Conservation (phyloP, 2,888 invertebrate species). For the Agrenia bidenticulata region DNA sequence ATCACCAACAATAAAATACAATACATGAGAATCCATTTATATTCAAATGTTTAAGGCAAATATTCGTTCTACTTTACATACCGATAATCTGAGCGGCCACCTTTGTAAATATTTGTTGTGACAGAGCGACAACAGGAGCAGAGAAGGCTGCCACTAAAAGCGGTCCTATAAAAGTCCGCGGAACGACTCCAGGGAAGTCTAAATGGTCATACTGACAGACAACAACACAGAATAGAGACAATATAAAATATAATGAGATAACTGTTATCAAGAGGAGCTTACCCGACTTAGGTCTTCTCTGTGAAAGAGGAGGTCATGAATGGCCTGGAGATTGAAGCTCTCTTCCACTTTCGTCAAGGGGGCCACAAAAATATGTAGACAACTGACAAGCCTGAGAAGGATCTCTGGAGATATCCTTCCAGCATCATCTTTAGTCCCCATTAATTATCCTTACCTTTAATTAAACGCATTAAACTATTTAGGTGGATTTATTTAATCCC, state of each 20-base stretch:
- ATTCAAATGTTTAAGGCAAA: too few relatives aligned
- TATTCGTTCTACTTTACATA: too few relatives aligned
- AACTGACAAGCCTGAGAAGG: slow-evolving; percentile 44
- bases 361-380: slow-evolving; percentile 77
- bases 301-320: slow-evolving; percentile 93
- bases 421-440: too few relatives aligned
- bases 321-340: slow-evolving; percentile 97
- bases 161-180: slow-evolving; percentile 92
- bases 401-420: slow-evolving; percentile 40
- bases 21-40: too few relatives aligned
- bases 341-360: slow-evolving; percentile 99
- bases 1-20: too few relatives aligned
- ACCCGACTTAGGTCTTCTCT: slow-evolving; percentile 81
- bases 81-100: slow-evolving; percentile 87
- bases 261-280: too few relatives aligned
- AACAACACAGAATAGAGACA: too few relatives aligned
- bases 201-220: slow-evolving; percentile 88
- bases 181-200: slow-evolving; percentile 96
- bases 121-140: slow-evolving; percentile 70
- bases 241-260: slow-evolving; percentile 19
- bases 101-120: slow-evolving; percentile 74
- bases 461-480: too few relatives aligned
- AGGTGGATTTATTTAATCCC: too few relatives aligned
- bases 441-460: too few relatives aligned
- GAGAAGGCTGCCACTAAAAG: slow-evolving; percentile 75